A percentile compares a stretch with the other conserved stretches of the same genome.
phyloP scores from a whole-genome alignment of 2,888 invertebrate species.

The Drosophila parthenogenetica region DNA sequence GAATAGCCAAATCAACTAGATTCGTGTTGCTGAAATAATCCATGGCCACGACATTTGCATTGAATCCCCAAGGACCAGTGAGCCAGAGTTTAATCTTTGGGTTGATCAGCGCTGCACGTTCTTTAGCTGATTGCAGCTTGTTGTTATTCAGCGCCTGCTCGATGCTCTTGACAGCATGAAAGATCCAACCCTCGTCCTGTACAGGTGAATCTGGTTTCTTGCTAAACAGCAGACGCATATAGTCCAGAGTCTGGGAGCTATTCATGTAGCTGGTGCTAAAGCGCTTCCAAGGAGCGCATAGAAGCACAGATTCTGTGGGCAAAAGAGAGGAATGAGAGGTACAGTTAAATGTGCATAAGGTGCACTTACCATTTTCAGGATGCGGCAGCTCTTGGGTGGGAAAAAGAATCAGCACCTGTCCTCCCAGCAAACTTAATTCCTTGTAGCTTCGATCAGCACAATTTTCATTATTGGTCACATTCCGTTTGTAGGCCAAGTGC shows the following conservation, averaged over 20 bases:
- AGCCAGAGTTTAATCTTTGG: constrained; percentile 90
- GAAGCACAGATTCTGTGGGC: constrained; percentile 74
- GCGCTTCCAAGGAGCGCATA: constrained; percentile 83
- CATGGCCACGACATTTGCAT: constrained; percentile 90
- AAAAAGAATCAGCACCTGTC: constrained; percentile 87
- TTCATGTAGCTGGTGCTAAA: constrained; percentile 82
- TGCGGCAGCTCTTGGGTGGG: constrained; percentile 82
- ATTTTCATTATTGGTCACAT: constrained; percentile 53
- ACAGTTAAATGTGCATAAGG: too few species aligned
- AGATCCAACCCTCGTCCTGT: constrained; percentile 83
- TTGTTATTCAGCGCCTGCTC: constrained; percentile 80
- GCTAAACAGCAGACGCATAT: constrained; percentile 83
- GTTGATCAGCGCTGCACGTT: constrained; percentile 86
- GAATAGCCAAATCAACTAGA: constrained; percentile 89
- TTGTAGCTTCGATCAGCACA: constrained; percentile 86
- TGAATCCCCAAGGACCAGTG: constrained; percentile 88
- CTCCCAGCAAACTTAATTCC: constrained; percentile 87
- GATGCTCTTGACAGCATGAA: constrained; percentile 80
- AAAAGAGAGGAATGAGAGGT: background rate
- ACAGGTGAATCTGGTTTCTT: constrained; percentile 78
- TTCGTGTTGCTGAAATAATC: constrained; percentile 91
- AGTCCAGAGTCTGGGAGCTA: constrained; percentile 79
- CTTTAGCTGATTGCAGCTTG: constrained; percentile 78
- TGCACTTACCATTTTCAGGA: constrained; percentile 83
- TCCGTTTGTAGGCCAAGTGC: constrained; percentile 83